Evolutionary conservation across 92 coral and sea anemone species (phyloP).

Genomic region (Parazoanthus swiftii): DNA sequence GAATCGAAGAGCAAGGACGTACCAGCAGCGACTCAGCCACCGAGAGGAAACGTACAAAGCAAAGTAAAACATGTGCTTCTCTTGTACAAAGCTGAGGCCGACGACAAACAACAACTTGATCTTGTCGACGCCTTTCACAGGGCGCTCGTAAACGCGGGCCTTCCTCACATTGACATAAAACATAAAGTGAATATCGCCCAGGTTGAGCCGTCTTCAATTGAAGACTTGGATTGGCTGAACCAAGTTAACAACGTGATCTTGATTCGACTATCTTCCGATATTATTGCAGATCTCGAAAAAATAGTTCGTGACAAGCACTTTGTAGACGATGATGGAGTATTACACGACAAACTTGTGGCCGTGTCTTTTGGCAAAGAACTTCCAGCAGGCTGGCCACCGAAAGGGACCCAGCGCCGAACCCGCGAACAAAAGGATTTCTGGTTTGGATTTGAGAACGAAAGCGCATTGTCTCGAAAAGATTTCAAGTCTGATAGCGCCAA

Average conservation of each 20-base stretch:
- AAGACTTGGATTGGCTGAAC: constrained; percentile 74
- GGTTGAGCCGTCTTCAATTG: constrained; percentile 9
- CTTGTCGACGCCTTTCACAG: constrained; percentile 77
- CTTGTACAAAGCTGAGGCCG: constrained; percentile 60
- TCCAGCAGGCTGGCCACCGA: constrained; percentile 82
- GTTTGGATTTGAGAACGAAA: constrained; percentile 64
- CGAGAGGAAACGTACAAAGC: constrained; percentile 18
- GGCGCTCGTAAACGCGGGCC: constrained; percentile 51
- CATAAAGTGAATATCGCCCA: constrained; percentile 25
- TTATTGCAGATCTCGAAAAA: constrained; percentile 51
- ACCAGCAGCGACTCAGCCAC: neutral
- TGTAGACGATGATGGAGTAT: constrained; percentile 61
- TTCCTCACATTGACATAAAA: constrained; percentile 1
- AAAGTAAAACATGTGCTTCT: constrained; percentile 58
- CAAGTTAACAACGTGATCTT: constrained; percentile 71
- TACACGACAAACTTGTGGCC: constrained; percentile 72
- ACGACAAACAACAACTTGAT: constrained; percentile 51
- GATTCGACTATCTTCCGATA: constrained; percentile 77
- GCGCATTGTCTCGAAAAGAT: constrained; percentile 45
- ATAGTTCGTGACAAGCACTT: constrained; percentile 60
- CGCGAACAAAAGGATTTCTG: constrained; percentile 62
- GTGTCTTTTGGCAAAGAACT: constrained; percentile 80
- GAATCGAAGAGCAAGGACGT: neutral
- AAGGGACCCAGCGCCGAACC: constrained; percentile 49
- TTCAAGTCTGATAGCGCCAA: constrained; percentile 45